Conservation (phyloP, 2,797 vertebrate genomes). For the Philypnodon macrostomus region DNA sequence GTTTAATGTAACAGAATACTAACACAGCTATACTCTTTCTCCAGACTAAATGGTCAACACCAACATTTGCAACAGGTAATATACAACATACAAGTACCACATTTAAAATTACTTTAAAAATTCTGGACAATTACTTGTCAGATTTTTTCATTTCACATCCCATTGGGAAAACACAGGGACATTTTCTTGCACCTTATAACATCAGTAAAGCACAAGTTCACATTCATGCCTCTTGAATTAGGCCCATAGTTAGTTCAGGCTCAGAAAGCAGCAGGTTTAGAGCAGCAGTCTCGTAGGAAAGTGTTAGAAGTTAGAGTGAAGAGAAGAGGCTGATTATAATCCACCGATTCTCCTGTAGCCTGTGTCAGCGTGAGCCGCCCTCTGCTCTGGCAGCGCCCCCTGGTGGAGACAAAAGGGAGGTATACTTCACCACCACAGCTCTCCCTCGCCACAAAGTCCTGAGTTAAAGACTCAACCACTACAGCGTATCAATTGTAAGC, state of each 20-base stretch:
- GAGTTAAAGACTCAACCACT: no score
- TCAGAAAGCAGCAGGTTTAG: slow-evolving; percentile 11
- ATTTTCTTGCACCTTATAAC: slow-evolving; percentile 43
- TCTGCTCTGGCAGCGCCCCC: slow-evolving; percentile 86
- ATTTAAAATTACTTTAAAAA: no score
- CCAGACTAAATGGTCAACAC: no score
- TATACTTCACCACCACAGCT: slow-evolving; percentile 85
- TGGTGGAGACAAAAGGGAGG: slow-evolving; percentile 88
- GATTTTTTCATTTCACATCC: slow-evolving; percentile 21
- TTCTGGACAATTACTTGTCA: no score
- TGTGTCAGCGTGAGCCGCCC: slow-evolving; percentile 88
- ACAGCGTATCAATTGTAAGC: no score
- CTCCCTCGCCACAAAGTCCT: slow-evolving; percentile 22
- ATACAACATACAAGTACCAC: neutral
- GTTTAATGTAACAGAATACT: no score
- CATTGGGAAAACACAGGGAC: slow-evolving; percentile 31
- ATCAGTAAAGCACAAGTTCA: slow-evolving; percentile 41
- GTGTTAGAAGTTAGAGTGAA: slow-evolving; percentile 17
- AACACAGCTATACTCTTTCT: no score
- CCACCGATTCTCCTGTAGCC: slow-evolving; percentile 90
- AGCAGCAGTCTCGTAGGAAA: slow-evolving; percentile 17
- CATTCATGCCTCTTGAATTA: slow-evolving; percentile 26
- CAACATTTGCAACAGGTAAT: no score
- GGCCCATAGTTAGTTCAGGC: slow-evolving; percentile 7
- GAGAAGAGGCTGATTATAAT: slow-evolving; percentile 76